Percentiles rank a stretch among this genome's conserved stretches.
These are phyloP conservation scores for Motacilla alba DNA, from an alignment of 2,113 vertebrate genomes.

Conservation along the genomic window DNA sequence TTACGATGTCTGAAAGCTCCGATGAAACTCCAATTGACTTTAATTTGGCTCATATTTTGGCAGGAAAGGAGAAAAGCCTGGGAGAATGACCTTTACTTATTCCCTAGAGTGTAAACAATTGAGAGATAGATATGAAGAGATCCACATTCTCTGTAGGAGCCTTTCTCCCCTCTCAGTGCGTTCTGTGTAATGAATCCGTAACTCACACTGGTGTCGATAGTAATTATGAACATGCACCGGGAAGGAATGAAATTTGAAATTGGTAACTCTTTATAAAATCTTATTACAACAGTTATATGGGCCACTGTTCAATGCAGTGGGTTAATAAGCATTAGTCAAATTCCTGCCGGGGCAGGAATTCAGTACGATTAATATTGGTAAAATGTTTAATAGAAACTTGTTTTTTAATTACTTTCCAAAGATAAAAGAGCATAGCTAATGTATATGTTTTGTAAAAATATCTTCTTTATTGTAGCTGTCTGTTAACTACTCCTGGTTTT, in stretches of 20 bases:
- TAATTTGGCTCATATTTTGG: slow-evolving; percentile 34
- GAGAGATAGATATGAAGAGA: background rate
- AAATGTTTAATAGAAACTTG: background rate
- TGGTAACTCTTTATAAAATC: slow-evolving; percentile 4
- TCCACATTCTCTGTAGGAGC: background rate
- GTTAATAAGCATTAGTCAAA: slow-evolving; percentile 1
- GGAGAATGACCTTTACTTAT: slow-evolving; percentile 42
- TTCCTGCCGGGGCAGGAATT: background rate
- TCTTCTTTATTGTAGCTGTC: background rate
- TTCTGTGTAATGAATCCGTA: background rate
- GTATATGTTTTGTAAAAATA: background rate
- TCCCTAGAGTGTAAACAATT: slow-evolving; percentile 45
- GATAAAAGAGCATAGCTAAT: background rate
- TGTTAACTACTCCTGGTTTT: background rate
- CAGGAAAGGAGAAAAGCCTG: slow-evolving; percentile 43
- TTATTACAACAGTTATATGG: background rate
- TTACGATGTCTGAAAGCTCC: background rate
- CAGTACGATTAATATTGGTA: background rate
- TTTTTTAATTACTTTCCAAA: slow-evolving; percentile 10
- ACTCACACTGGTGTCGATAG: background rate
- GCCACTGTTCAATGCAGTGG: background rate
- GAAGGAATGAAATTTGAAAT: slow-evolving; percentile 14
- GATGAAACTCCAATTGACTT: slow-evolving; percentile 34
- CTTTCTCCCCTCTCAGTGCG: background rate
- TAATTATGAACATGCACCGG: background rate